phyloP scores from a whole-genome alignment of 2,888 invertebrate species.

The Pecten maximus region DNA sequence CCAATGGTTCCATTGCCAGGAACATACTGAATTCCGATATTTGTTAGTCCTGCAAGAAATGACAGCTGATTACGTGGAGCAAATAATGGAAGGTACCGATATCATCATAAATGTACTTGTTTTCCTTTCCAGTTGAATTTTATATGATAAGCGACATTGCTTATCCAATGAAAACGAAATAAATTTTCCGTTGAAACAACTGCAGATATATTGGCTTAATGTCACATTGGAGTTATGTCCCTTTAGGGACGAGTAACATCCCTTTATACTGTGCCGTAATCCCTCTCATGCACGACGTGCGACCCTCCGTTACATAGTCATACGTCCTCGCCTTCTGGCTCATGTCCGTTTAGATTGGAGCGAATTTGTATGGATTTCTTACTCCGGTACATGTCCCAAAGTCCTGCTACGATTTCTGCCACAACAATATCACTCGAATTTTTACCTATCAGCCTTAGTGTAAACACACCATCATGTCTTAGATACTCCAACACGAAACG shows the following conservation, averaged over 20 bases:
- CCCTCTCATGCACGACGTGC: slow-evolving; percentile 27
- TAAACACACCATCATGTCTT: slow-evolving; percentile 81
- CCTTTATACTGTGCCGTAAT: slow-evolving; percentile 5
- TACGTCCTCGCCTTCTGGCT: slow-evolving; percentile 78
- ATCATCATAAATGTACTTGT: background rate
- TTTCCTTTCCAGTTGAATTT: background rate
- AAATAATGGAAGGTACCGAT: background rate
- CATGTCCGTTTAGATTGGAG: slow-evolving; percentile 68
- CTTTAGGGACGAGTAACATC: background rate
- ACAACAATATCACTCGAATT: slow-evolving; percentile 81
- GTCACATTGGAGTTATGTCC: background rate
- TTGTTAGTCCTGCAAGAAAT: background rate
- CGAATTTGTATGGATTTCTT: slow-evolving; percentile 77
- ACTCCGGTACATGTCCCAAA: slow-evolving; percentile 80
- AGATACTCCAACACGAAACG: slow-evolving; percentile 80
- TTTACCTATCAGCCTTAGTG: slow-evolving; percentile 79
- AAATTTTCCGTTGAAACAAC: background rate
- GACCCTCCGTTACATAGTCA: slow-evolving; percentile 63
- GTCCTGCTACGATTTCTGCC: slow-evolving; percentile 79
- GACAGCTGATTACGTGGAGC: background rate
- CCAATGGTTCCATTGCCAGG: background rate
- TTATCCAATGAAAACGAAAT: background rate
- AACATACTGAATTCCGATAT: background rate
- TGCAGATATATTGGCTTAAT: background rate
- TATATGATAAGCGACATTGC: background rate